Base-by-base conservation (phyloP, 2,113 vertebrate genomes). In the Anarhynchus alexandrinus region DNA sequence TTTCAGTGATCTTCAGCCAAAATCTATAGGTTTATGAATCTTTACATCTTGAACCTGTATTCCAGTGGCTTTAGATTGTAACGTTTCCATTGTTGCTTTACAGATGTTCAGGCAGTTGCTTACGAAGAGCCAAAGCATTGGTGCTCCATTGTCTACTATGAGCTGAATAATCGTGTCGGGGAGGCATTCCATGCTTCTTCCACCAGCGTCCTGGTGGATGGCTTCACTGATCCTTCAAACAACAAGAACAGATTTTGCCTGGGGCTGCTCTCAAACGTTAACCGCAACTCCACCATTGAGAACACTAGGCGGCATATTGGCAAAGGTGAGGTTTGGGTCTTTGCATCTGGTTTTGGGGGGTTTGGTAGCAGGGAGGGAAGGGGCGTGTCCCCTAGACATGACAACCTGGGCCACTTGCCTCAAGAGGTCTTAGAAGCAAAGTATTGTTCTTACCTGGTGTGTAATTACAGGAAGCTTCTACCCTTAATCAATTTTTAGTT, bases 61-160 rank as follows among this genome's bases (percentile, higher is more conserved):
- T 82, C 22, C 58, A 38, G 72, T 19, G 4, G 51, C 4, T 8
- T 74, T 25, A 86, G 77, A 96, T 51, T 82, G 7, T 34, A 62
- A 92, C 52, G 5, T 97, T 97, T 98, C 97, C 96, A 14, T 62
- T 49, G n/a, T 49, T 96, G 22, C 83, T 97, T 97, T 95, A 30
- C 98, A 99, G 99, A 99, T 98, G 99, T 99, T 61, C 99, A 99
- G 96, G 99, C 99, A 1, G 99, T 99, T 69, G 99, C 99, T 71
- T 99, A 99, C 0, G 99, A 99, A 86, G 99, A 99, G 93, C 99
- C 99, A 2, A 99, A 99, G 98, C 99, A 99, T 98, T 99, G 99
- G 99, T 99, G 99, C 98, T 99, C 99, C 67, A 99, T 99, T 94
- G 99, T 99, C 96, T 99, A 99, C 98, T 99, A 99, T 10, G 99